These are phyloP conservation scores for Cataglyphis hispanica DNA, from an alignment of 1,140 invertebrate genomes.

Conservation along the genomic window DNA sequence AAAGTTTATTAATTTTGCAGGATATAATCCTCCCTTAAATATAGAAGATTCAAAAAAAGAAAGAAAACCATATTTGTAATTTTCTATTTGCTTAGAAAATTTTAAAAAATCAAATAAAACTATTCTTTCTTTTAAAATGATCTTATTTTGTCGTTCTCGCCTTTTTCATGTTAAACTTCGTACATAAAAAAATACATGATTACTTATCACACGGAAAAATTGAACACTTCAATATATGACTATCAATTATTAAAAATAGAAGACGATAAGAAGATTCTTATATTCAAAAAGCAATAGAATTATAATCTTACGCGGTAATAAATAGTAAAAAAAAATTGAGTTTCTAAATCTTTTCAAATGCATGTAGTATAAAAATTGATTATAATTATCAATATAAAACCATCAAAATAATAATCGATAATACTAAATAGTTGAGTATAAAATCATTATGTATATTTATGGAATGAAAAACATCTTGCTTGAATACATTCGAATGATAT, in stretches of 20 bases:
- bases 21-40: conserved; percentile 1
- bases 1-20: background rate
- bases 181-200: no score
- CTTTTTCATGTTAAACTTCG: no score
- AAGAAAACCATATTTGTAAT: no score
- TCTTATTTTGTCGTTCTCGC: no score
- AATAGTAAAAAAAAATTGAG: background rate
- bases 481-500: background rate
- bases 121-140: no score
- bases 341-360: background rate
- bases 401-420: background rate
- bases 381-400: conserved; percentile 2
- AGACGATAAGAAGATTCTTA: background rate
- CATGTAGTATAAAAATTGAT: conserved; percentile 3
- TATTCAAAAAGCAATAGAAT: background rate
- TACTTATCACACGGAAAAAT: no score
- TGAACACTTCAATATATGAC: background rate
- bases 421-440: background rate
- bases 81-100: no score
- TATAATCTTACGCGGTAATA: background rate
- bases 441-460: background rate
- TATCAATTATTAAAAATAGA: background rate
- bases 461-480: conserved; percentile 6
- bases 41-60: background rate
- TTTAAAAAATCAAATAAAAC: no score